Evolutionary conservation across 2,797 vertebrate genomes (phyloP).

Genomic region (Galaxias olidus): DNA sequence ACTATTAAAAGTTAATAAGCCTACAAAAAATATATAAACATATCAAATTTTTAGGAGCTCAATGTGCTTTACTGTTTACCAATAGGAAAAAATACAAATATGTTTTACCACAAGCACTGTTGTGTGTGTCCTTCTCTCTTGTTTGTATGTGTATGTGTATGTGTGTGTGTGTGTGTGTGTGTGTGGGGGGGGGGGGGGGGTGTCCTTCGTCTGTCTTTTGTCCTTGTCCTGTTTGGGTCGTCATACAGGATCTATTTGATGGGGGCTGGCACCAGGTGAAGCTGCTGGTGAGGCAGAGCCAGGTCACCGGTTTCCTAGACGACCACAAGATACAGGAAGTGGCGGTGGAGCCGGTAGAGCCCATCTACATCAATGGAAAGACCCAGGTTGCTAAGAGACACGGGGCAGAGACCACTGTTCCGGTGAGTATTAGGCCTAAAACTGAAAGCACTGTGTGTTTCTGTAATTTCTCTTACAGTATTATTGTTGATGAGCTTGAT

Average conservation of each 20-base stretch:
- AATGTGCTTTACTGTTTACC: too few species aligned
- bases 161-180: background rate
- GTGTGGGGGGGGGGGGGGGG: too few species aligned
- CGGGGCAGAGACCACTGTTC: slow-evolving; percentile 61
- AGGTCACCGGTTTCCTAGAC: slow-evolving; percentile 72
- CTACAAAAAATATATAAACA: too few species aligned
- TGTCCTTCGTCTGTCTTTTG: slow-evolving; percentile 1
- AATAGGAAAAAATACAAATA: too few species aligned
- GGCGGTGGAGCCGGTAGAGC: slow-evolving; percentile 61
- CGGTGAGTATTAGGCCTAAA: slow-evolving; percentile 64
- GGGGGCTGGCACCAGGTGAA: slow-evolving; percentile 83
- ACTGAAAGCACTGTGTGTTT: background rate
- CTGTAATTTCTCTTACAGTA: too few species aligned
- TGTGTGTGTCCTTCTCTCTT: too few species aligned
- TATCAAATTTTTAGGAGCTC: too few species aligned
- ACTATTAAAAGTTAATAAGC: too few species aligned
- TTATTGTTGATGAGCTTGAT: background rate
- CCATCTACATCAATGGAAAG: slow-evolving; percentile 81
- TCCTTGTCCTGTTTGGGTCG: slow-evolving; percentile 2
- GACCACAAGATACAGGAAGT: slow-evolving; percentile 61
- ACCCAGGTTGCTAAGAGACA: slow-evolving; percentile 77
- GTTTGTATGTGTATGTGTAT: too few species aligned
- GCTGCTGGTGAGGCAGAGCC: slow-evolving; percentile 68
- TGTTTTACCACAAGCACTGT: too few species aligned
- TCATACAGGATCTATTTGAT: slow-evolving; percentile 73